phyloP scores from a whole-genome alignment of 2,888 invertebrate species.

The Acrobasis repandana region DNA sequence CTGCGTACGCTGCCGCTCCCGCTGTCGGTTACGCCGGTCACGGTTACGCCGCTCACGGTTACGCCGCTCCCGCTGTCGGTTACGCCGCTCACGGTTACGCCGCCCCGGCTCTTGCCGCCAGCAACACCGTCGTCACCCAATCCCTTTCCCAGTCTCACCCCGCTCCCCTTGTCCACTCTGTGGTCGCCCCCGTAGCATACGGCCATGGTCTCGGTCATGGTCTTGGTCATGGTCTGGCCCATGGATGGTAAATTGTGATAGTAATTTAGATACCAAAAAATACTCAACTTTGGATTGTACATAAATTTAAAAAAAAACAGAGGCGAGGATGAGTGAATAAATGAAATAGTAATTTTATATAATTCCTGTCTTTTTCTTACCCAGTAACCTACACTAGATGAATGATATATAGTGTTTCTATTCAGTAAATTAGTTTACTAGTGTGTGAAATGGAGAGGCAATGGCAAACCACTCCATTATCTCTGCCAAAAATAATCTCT shows the following conservation, averaged over 20 bases:
- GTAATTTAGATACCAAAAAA: constrained; percentile 65
- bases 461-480: too few relatives aligned
- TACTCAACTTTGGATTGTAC: constrained; percentile 75
- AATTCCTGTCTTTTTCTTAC: constrained; percentile 15
- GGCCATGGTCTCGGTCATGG: constrained; percentile 38
- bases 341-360: constrained; percentile 60
- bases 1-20: constrained; percentile 42
- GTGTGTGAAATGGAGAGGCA: too few relatives aligned
- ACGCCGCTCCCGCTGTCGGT: constrained; percentile 33
- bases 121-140: constrained; percentile 60
- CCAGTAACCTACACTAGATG: neutral
- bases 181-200: constrained; percentile 46
- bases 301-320: constrained; percentile 67
- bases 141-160: constrained; percentile 71
- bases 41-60: constrained; percentile 36
- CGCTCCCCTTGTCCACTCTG: constrained; percentile 56
- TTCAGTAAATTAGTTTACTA: too few relatives aligned
- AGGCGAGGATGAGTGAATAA: constrained; percentile 80
- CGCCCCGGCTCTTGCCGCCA: constrained; percentile 45
- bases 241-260: constrained; percentile 80
- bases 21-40: constrained; percentile 33
- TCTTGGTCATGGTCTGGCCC: constrained; percentile 39
- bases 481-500: too few relatives aligned
- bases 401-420: too few relatives aligned
- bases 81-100: constrained; percentile 42